Evolutionary conservation across 2,888 invertebrate genomes (phyloP).

Genomic region (Ectropis crepuscularia): DNA sequence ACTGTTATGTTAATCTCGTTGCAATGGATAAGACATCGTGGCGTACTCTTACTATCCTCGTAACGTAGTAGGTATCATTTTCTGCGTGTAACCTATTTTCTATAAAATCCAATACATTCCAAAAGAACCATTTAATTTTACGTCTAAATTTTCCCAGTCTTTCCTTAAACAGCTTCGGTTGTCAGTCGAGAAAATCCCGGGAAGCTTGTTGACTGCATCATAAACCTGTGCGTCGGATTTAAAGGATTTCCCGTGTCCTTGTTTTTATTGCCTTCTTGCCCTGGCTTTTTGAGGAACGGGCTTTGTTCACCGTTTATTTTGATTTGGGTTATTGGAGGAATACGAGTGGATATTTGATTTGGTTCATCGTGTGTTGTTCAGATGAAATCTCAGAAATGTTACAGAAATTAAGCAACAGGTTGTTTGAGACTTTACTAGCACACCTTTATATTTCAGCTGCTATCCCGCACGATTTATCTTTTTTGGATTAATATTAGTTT

Average conservation of each 20-base stretch:
- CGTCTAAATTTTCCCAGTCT: constrained; percentile 38
- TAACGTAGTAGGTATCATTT: too few relatives aligned
- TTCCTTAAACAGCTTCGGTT: constrained; percentile 45
- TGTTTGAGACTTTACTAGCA: too few relatives aligned
- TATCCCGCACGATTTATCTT: too few relatives aligned
- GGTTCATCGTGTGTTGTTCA: too few relatives aligned
- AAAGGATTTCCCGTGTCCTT: constrained; percentile 46
- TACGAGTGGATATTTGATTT: constrained; percentile 1
- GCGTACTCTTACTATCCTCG: too few relatives aligned
- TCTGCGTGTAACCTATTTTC: neutral
- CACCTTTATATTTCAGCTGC: too few relatives aligned
- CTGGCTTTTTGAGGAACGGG: constrained; percentile 37
- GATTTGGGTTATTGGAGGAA: constrained; percentile 13
- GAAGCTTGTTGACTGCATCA: constrained; percentile 50
- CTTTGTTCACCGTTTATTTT: constrained; percentile 29
- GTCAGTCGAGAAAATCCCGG: constrained; percentile 51
- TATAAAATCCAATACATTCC: constrained; percentile 37
- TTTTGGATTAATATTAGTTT: too few relatives aligned
- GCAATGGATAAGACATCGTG: too few relatives aligned
- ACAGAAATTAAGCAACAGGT: too few relatives aligned
- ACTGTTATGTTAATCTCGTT: too few relatives aligned
- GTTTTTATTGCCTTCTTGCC: constrained; percentile 43
- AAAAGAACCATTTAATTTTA: constrained; percentile 27
- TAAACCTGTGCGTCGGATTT: constrained; percentile 52
- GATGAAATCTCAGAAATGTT: too few relatives aligned